Percentiles rank a stretch among this genome's conserved stretches.
These are phyloP conservation scores for Drosophila pegasa DNA, from an alignment of 2,888 invertebrate genomes.

Conservation along the genomic window DNA sequence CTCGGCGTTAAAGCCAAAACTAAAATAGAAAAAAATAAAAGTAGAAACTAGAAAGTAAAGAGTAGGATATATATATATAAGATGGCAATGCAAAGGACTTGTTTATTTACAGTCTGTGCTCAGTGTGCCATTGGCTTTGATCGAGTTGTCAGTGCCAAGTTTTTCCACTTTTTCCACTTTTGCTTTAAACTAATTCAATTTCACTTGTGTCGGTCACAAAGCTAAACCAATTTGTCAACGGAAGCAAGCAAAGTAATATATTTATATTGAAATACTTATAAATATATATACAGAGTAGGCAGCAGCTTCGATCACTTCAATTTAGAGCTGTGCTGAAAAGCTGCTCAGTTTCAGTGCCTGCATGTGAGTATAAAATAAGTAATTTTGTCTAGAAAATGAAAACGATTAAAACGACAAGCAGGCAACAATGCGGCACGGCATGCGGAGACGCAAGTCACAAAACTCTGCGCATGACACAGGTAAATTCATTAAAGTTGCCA, in stretches of 20 bases:
- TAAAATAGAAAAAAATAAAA: slow-evolving; percentile 20
- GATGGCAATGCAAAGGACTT: slow-evolving; percentile 33
- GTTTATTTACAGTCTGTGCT: slow-evolving; percentile 42
- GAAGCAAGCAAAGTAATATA: slow-evolving; percentile 22
- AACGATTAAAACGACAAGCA: slow-evolving; percentile 54
- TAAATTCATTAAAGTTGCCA: slow-evolving; percentile 78
- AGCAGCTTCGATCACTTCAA: slow-evolving; percentile 20
- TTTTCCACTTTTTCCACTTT: slow-evolving; percentile 55
- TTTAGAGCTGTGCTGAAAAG: slow-evolving; percentile 21
- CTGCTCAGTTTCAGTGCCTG: slow-evolving; percentile 34
- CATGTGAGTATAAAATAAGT: slow-evolving; percentile 57
- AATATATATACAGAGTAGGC: not conserved
- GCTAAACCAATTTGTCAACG: slow-evolving; percentile 63
- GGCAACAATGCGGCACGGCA: slow-evolving; percentile 46
- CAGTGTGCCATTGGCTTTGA: slow-evolving; percentile 48
- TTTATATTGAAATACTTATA: not conserved
- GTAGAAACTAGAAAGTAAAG: not conserved
- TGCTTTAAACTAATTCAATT: slow-evolving; percentile 63
- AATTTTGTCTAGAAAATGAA: slow-evolving; percentile 44
- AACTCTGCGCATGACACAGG: slow-evolving; percentile 67
- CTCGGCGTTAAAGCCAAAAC: slow-evolving; percentile 29
- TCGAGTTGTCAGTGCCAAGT: slow-evolving; percentile 56
- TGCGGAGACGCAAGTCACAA: slow-evolving; percentile 42
- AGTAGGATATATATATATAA: slow-evolving; percentile 16
- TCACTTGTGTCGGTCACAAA: slow-evolving; percentile 58